Conservation (phyloP, 2,888 invertebrate genomes). For the Ophioninae sp. region DNA sequence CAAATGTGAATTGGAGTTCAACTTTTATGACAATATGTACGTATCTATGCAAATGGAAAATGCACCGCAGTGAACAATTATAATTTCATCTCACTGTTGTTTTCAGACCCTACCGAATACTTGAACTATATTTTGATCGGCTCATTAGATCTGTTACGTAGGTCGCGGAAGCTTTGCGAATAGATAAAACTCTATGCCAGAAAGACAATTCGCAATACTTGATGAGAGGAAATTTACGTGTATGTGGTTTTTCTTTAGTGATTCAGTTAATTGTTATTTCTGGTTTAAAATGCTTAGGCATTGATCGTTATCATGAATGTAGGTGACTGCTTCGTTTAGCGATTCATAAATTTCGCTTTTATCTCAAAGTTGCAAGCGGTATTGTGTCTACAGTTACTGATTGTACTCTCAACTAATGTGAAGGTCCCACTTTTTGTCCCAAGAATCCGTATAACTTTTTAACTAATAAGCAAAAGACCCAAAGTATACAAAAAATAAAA, state of each 20-base stretch:
- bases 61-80: constrained; percentile 18
- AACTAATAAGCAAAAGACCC: too few species aligned
- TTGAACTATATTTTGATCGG: background rate
- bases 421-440: too few species aligned
- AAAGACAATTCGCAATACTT: background rate
- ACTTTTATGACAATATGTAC: constrained; percentile 4
- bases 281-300: too few species aligned
- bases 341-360: too few species aligned
- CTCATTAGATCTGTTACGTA: background rate
- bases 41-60: constrained; percentile 9
- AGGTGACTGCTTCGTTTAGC: too few species aligned
- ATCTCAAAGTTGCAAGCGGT: too few species aligned
- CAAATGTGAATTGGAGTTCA: constrained; percentile 36
- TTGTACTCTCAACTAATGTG: too few species aligned
- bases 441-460: too few species aligned
- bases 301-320: too few species aligned
- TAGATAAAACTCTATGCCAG: background rate
- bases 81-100: constrained; percentile 22
- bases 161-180: background rate
- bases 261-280: background rate
- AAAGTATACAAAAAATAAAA: too few species aligned
- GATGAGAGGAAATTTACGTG: background rate
- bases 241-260: background rate
- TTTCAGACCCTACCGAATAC: constrained; percentile 10
- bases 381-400: too few species aligned